A percentile compares a stretch with the other conserved stretches of the same genome.
Evolutionary conservation across 1,140 invertebrate genomes (phyloP).

Genomic region (Conus betulinus): DNA sequence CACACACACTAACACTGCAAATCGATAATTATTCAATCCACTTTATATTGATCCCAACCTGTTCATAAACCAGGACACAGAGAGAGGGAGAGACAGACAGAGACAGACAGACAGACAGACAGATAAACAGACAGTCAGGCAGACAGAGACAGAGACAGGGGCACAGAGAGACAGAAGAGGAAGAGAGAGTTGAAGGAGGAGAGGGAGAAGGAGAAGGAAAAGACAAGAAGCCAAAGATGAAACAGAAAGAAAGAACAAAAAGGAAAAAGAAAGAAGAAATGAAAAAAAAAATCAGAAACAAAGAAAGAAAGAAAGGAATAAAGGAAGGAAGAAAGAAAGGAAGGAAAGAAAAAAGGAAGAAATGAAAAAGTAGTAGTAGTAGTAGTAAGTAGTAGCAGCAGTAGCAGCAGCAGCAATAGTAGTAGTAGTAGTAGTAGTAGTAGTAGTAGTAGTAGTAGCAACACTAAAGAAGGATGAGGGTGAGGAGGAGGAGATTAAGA

Average conservation of each 20-base stretch:
- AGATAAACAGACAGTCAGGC: neutral
- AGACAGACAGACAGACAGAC: neutral
- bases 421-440: too few relatives aligned
- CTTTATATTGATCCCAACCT: too few relatives aligned
- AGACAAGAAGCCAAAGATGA: neutral
- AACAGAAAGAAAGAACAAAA: too few relatives aligned
- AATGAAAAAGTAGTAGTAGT: neutral
- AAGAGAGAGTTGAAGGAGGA: neutral
- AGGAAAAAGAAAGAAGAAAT: too few relatives aligned
- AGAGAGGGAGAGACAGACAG: neutral
- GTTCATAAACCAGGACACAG: neutral
- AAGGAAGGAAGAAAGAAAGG: neutral
- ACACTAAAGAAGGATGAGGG: too few relatives aligned
- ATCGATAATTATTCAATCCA: too few relatives aligned
- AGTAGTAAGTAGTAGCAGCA: neutral
- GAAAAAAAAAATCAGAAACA: too few relatives aligned
- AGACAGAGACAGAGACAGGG: neutral
- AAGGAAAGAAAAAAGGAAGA: neutral
- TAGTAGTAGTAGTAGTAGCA: too few relatives aligned
- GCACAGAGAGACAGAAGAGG: neutral
- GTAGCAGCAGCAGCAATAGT: too few relatives aligned
- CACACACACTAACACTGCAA: too few relatives aligned
- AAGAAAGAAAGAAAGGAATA: neutral
- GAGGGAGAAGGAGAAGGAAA: neutral
- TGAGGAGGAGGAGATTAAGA: too few relatives aligned